Evolutionary conservation across 2,797 vertebrate genomes (phyloP).

Genomic region (Pangasius larnaudii): DNA sequence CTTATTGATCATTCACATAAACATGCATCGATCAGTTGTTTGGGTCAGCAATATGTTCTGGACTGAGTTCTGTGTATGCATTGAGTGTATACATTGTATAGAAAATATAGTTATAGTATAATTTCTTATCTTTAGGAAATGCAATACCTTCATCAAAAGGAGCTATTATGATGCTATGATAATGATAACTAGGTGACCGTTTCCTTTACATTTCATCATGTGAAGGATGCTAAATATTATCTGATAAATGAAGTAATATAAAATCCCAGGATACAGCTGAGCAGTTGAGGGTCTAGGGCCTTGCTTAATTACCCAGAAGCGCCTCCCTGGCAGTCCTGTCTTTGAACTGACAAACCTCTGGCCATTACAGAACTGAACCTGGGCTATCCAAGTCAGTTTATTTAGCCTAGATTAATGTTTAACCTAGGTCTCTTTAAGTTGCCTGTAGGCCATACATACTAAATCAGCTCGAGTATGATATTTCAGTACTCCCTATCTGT

Average conservation of each 20-base stretch:
- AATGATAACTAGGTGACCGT: not conserved
- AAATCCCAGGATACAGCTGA: not conserved
- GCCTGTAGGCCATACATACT: not conserved
- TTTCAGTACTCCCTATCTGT: constrained; percentile 2
- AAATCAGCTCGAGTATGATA: not conserved
- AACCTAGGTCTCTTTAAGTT: not conserved
- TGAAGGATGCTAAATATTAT: not conserved
- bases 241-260: not conserved
- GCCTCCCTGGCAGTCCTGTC: not conserved
- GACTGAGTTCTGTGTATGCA: not conserved
- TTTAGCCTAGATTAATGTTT: constrained; percentile 17
- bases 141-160: not conserved
- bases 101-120: not conserved
- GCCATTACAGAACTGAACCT: constrained; percentile 1
- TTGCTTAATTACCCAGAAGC: not conserved
- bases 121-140: not conserved
- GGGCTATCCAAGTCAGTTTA: constrained; percentile 1
- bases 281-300: not conserved
- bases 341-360: constrained; percentile 11
- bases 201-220: not conserved
- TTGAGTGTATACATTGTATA: not conserved
- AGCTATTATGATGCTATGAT: not conserved
- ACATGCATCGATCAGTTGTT: constrained; percentile 4
- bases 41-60: not conserved
- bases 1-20: constrained; percentile 14